phyloP scores from a whole-genome alignment of 1,140 invertebrate genomes.

The Tribolium castaneum region DNA sequence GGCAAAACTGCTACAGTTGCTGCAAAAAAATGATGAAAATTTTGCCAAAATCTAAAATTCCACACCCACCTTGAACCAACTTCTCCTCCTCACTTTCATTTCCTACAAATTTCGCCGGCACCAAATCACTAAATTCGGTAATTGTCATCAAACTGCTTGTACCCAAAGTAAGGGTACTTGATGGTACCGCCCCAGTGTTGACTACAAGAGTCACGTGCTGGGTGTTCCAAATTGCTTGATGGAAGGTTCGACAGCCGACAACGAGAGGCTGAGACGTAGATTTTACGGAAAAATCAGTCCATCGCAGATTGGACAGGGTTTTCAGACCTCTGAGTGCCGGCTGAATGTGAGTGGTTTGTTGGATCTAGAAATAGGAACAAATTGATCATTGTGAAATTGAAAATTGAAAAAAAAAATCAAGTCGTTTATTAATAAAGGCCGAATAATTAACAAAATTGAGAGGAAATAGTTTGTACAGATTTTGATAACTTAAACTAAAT shows the following conservation, averaged over 20 bases:
- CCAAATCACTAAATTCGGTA: conserved; percentile 81
- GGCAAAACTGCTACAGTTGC: conserved; percentile 81
- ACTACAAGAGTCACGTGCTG: conserved; percentile 79
- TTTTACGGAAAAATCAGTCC: conserved; percentile 75
- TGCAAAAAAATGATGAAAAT: conserved; percentile 60
- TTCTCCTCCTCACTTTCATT: conserved; percentile 66
- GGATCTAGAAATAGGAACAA: conserved; percentile 72
- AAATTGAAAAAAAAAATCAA: too few relatives aligned
- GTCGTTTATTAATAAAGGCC: too few relatives aligned
- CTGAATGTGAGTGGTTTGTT: conserved; percentile 74
- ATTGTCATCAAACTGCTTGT: conserved; percentile 76
- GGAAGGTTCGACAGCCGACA: conserved; percentile 78
- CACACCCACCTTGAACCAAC: conserved; percentile 72
- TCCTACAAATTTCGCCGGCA: conserved; percentile 72
- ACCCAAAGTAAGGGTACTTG: conserved; percentile 64
- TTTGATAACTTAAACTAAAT: too few relatives aligned
- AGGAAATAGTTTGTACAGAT: too few relatives aligned
- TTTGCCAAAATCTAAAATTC: not conserved
- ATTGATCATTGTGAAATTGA: too few relatives aligned
- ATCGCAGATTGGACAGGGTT: conserved; percentile 75
- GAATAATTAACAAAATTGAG: too few relatives aligned
- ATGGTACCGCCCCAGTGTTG: conserved; percentile 66
- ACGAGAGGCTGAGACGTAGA: conserved; percentile 67
- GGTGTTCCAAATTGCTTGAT: conserved; percentile 76
- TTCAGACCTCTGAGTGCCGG: conserved; percentile 75